phyloP scores from a whole-genome alignment of 2,113 vertebrate species.

The Raphicerus campestris region DNA sequence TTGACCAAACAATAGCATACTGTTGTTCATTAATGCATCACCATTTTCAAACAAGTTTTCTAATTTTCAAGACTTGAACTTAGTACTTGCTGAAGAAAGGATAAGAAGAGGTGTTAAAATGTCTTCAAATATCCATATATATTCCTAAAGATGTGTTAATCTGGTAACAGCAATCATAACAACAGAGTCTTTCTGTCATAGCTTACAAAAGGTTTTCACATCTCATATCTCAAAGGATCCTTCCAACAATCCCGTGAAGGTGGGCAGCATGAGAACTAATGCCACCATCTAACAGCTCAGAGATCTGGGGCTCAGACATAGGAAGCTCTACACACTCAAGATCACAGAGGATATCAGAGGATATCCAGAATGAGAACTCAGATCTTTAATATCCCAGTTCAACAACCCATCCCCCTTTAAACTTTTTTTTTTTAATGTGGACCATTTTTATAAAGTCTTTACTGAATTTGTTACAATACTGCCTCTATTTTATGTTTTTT shows the following conservation, averaged over 20 bases:
- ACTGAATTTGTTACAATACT: background rate
- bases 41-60: conserved; percentile 28
- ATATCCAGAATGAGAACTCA: background rate
- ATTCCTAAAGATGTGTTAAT: conserved; percentile 14
- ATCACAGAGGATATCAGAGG: background rate
- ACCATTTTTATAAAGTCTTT: background rate
- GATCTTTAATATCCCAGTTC: background rate
- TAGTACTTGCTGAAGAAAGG: conserved; percentile 31
- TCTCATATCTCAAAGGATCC: background rate
- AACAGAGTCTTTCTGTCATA: background rate
- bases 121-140: background rate
- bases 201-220: conserved; percentile 26
- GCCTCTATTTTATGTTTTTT: background rate
- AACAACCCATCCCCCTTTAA: background rate
- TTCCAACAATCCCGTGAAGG: background rate
- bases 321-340: background rate
- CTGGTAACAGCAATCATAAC: background rate
- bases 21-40: background rate
- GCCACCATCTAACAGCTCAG: background rate
- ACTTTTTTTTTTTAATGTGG: too few species aligned
- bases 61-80: conserved; percentile 30
- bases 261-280: background rate
- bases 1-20: background rate
- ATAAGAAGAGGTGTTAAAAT: background rate
- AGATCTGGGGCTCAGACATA: background rate